These are phyloP conservation scores for Phylloscopus whistleri DNA, from an alignment of 2,113 vertebrate genomes.

Conservation along the genomic window DNA sequence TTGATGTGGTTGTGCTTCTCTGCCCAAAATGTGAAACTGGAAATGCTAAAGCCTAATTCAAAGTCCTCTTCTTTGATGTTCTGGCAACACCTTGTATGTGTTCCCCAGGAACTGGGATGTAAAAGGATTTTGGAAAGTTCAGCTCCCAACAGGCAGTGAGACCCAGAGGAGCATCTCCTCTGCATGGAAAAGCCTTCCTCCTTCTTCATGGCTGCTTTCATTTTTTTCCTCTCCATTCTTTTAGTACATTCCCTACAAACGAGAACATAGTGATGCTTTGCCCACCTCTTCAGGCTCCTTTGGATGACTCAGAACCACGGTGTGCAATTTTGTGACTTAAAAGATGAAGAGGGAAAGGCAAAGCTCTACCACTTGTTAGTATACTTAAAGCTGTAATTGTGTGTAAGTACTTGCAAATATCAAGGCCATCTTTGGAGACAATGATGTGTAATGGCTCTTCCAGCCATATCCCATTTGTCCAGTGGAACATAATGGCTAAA, in stretches of 20 bases:
- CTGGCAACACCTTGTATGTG: not conserved
- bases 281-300: not conserved
- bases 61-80: not conserved
- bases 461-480: not conserved
- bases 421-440: slow-evolving; percentile 26
- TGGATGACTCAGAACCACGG: slow-evolving; percentile 1
- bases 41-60: not conserved
- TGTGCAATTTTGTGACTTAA: not conserved
- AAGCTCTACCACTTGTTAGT: not conserved
- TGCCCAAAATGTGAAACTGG: not conserved
- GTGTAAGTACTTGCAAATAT: slow-evolving; percentile 21
- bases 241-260: not conserved
- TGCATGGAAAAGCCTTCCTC: not conserved
- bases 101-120: not conserved
- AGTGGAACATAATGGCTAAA: slow-evolving; percentile 15
- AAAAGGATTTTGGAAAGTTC: not conserved
- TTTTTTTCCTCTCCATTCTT: not conserved
- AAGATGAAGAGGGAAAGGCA: not conserved
- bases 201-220: not conserved
- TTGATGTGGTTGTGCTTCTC: not conserved
- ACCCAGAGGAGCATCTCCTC: not conserved
- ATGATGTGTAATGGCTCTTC: slow-evolving; percentile 9
- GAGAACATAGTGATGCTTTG: not conserved
- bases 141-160: not conserved
- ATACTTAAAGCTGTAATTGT: slow-evolving; percentile 26